Evolutionary conservation across 37 sponge, comb jelly and placozoan genomes (phyloP), one percentile per base, ranked within the genome.

Genomic region (Crambe crambe): DNA sequence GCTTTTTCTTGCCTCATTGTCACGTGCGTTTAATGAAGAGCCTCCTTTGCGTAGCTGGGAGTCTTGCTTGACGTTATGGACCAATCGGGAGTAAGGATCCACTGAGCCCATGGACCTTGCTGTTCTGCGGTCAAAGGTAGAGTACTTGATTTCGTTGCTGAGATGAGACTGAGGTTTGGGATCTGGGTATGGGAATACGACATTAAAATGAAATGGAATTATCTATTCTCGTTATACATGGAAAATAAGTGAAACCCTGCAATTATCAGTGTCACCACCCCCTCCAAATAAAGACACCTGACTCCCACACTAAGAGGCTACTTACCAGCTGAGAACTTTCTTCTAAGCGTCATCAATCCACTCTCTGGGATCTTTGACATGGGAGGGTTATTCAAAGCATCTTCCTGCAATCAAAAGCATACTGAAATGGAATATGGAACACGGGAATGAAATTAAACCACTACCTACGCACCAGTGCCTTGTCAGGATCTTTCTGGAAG

Each of bases 401-500:
- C 30, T 40, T 84, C 77, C 84, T 84, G 77, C 17, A 58, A 59
- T 34, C 18, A 73, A 42, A 9, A 26, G 30, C 12, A 18, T 17
- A 65, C 34, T 30, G 34, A 34, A 31, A 65, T 65, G 66, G 66
- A 30, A 65, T 5, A 62, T 18, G 31, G 26, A 62, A 23, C 25
- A 62, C 15, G 31, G 35, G 56, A 73, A 25, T 56, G 8, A 38
- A 39, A 0, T 43, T 29, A 67, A 21, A 68, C 34, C 3, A 56
- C 42, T 35, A n/a, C n/a, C 41, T 37, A 64, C 87, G 59, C 56
- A 87, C 87, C 59, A 76, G n/a, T 30, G 87, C 82, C 23, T 76
- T 58, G n/a, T 87, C 87, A 23, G 87, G 87, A 43, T 87, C 37
- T 35, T 87, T 87, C 37, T 62, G 58, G 63, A 87, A 87, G 32